These are phyloP conservation scores for Mylabris phalerata DNA, from an alignment of 1,140 invertebrate genomes.

Conservation along the genomic window DNA sequence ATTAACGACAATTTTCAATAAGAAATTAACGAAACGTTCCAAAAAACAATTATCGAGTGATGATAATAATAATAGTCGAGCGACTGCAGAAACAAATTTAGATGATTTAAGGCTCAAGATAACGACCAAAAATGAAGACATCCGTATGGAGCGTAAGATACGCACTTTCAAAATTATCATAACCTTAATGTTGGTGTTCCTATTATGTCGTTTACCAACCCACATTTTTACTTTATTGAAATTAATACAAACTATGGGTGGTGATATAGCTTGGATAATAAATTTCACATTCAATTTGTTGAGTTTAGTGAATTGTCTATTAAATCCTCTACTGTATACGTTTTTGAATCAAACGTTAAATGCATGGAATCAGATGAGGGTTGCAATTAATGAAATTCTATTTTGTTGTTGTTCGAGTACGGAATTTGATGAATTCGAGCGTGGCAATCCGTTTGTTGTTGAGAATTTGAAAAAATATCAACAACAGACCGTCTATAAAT, in stretches of 20 bases:
- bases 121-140: slow-evolving; percentile 19
- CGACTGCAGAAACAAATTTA: no score
- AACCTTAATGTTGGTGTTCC: slow-evolving; percentile 47
- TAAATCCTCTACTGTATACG: slow-evolving; percentile 53
- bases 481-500: background rate
- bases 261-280: slow-evolving; percentile 40
- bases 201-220: slow-evolving; percentile 46
- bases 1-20: slow-evolving; percentile 10
- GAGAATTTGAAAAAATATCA: background rate
- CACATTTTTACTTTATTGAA: slow-evolving; percentile 47
- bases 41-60: slow-evolving; percentile 3
- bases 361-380: slow-evolving; percentile 18
- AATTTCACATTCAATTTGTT: slow-evolving; percentile 45
- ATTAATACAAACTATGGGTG: slow-evolving; percentile 35
- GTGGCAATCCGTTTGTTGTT: slow-evolving; percentile 29
- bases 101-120: background rate
- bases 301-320: slow-evolving; percentile 44
- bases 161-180: slow-evolving; percentile 49
- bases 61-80: background rate
- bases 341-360: slow-evolving; percentile 47
- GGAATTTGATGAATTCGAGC: slow-evolving; percentile 38
- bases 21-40: slow-evolving; percentile 22
- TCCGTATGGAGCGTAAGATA: slow-evolving; percentile 43
- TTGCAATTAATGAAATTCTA: slow-evolving; percentile 29
- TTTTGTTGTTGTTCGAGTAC: slow-evolving; percentile 35